Evolutionary conservation across 2,888 invertebrate genomes (phyloP).

Genomic region (Steinernema scapterisci): DNA sequence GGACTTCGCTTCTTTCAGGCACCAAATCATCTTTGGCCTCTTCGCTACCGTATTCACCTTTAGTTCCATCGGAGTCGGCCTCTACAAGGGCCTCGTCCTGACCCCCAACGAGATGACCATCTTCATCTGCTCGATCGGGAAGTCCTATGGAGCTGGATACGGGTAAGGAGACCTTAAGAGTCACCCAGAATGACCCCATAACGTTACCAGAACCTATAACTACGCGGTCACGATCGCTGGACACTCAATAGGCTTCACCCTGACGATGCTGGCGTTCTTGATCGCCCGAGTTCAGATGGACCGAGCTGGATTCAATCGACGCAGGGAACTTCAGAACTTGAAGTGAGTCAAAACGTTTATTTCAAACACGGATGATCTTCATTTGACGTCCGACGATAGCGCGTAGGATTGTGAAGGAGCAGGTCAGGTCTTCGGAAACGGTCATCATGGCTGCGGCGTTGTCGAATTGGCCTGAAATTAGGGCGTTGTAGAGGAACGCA

Average conservation of each 20-base stretch:
- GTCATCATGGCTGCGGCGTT: constrained; percentile 58
- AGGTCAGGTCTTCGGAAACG: constrained; percentile 54
- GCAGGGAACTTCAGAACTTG: background rate
- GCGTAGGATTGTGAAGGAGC: constrained; percentile 45
- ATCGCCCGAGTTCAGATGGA: background rate
- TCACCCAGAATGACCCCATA: background rate
- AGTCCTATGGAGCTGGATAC: background rate
- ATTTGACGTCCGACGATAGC: background rate
- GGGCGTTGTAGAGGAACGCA: background rate
- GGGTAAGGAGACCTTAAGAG: background rate
- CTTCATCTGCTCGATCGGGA: background rate
- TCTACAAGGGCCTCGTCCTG: background rate
- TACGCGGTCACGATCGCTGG: background rate
- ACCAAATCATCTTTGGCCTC: background rate
- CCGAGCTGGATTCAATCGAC: constrained; percentile 2
- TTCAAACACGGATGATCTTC: background rate
- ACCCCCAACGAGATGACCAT: background rate
- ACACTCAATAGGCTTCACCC: background rate
- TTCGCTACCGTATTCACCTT: background rate
- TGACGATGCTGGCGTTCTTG: constrained; percentile 4
- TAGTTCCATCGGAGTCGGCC: background rate
- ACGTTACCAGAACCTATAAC: background rate
- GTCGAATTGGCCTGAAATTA: constrained; percentile 51
- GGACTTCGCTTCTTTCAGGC: background rate
- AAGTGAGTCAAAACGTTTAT: background rate